Conservation (phyloP, 2,888 invertebrate species). For the Pemphredon lugubris region DNA sequence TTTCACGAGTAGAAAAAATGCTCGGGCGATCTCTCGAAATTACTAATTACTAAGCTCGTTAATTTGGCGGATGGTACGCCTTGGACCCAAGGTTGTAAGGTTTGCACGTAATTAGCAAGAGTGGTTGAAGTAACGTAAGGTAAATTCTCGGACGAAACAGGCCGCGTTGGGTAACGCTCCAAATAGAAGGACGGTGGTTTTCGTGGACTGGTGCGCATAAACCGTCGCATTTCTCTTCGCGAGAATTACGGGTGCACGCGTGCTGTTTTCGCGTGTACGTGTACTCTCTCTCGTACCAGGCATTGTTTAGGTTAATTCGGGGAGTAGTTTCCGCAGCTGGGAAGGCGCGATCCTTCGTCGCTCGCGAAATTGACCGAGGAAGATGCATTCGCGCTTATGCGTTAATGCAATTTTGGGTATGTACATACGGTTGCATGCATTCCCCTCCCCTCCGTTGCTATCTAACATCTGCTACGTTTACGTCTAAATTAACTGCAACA, state of each 20-base stretch:
- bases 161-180: not conserved
- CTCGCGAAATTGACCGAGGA: conserved; percentile 49
- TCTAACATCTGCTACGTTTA: no score
- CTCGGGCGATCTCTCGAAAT: not conserved
- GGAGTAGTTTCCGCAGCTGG: conserved; percentile 18
- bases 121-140: conserved; percentile 9
- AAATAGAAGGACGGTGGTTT: not conserved
- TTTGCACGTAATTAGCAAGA: conserved; percentile 30
- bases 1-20: not conserved
- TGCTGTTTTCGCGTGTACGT: not conserved
- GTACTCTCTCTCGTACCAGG: conserved; percentile 10
- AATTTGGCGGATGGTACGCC: not conserved
- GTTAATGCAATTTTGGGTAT: conserved; percentile 27
- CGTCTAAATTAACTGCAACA: conserved; percentile 29
- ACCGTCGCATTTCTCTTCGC: conserved; percentile 1
- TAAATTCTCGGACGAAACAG: conserved; percentile 14
- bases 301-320: conserved; percentile 55
- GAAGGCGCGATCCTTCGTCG: conserved; percentile 13
- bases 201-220: not conserved
- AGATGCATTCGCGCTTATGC: conserved; percentile 17
- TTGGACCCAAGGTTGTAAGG: not conserved
- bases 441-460: not conserved
- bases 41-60: conserved; percentile 23
- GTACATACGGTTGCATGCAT: not conserved
- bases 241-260: not conserved